Percentiles rank a stretch among this genome's conserved stretches.
These are phyloP conservation scores for Volucella inflata DNA, from an alignment of 2,888 invertebrate species.

Conservation along the genomic window DNA sequence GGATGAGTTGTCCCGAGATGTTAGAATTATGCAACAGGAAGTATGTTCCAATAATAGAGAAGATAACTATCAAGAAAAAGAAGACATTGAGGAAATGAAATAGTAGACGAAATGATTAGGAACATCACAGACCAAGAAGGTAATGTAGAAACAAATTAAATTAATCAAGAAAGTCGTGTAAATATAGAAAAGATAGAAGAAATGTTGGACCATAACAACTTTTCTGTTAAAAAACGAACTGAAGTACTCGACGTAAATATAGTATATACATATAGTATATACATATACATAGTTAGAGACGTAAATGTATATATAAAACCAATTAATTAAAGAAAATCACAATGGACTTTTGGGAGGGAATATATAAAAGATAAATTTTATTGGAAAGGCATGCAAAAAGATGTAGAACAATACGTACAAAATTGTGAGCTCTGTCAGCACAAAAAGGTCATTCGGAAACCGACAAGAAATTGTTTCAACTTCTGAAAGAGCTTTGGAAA, in stretches of 20 bases:
- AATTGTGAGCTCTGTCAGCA: neutral
- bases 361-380: conserved; percentile 44
- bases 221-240: too few relatives aligned
- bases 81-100: conserved; percentile 2
- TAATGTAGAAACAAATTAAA: conserved; percentile 1
- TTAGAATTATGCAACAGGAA: conserved; percentile 17
- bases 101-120: conserved; percentile 2
- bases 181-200: conserved; percentile 14
- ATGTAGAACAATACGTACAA: conserved; percentile 30
- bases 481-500: too few relatives aligned
- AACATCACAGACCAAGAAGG: too few relatives aligned
- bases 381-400: conserved; percentile 23
- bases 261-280: too few relatives aligned
- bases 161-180: neutral
- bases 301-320: conserved; percentile 36
- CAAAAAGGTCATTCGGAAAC: too few relatives aligned
- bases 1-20: conserved; percentile 60
- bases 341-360: conserved; percentile 15
- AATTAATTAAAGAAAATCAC: conserved; percentile 22
- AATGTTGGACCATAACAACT: too few relatives aligned
- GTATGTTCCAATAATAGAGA: conserved; percentile 6
- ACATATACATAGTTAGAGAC: too few relatives aligned
- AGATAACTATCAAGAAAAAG: neutral
- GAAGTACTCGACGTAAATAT: conserved; percentile 28
- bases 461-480: too few relatives aligned